phyloP scores from a whole-genome alignment of 2,888 invertebrate genomes.

The Sepioteuthis lessoniana region DNA sequence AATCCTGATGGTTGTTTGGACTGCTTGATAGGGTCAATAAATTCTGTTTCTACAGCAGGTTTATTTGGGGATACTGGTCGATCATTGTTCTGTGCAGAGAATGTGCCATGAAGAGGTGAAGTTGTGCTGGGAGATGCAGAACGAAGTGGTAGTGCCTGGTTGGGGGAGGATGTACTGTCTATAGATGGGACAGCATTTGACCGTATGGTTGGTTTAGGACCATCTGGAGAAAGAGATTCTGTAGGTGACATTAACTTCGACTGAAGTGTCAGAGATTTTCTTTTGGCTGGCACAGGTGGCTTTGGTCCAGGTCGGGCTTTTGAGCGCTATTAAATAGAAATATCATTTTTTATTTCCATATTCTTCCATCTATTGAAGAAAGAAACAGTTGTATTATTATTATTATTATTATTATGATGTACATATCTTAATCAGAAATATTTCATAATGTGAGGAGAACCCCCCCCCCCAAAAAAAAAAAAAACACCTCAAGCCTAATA shows the following conservation, averaged over 20 bases:
- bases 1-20: conserved; percentile 33
- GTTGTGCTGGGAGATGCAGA: conserved; percentile 4
- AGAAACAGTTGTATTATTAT: too few species aligned
- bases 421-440: too few species aligned
- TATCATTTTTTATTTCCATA: background rate
- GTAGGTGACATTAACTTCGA: background rate
- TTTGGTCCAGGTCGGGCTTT: background rate
- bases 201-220: background rate
- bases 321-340: conserved; percentile 2
- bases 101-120: background rate
- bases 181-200: background rate
- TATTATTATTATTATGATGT: too few species aligned
- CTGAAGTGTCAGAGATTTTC: conserved; percentile 38
- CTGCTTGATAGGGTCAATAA: background rate
- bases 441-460: too few species aligned
- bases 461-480: too few species aligned
- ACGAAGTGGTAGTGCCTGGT: background rate
- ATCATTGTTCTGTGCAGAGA: background rate
- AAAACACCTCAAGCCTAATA: too few species aligned
- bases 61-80: conserved; percentile 34
- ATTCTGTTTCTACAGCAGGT: background rate
- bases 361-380: background rate
- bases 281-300: conserved; percentile 25
- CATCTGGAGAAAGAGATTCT: background rate
- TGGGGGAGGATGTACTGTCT: background rate